Base-by-base conservation (phyloP, 2,797 vertebrate genomes). In the Lepus townsendii region DNA sequence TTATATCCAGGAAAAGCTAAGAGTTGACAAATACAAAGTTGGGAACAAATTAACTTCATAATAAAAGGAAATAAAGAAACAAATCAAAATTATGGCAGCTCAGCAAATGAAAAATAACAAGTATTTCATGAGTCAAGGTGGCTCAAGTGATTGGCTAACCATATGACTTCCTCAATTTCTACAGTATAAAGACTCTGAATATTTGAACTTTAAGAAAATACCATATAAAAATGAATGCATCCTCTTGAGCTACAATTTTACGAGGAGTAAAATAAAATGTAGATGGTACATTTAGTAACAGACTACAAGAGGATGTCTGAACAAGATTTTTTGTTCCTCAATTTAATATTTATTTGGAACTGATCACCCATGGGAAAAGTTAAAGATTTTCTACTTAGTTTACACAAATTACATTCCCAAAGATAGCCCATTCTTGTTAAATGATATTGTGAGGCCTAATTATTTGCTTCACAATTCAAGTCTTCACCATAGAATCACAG, bases 391-490 rank as follows among this genome's bases (percentile, higher is more conserved):
- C 92, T 84, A 90, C 66, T 85, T 38, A 88, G 86, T 82, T 87
- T 32, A 72, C 7, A 92, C 57, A 91, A 83, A 82, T 80, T 57
- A 72, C 62, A 76, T 54, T 68, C 83, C 65, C 68, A 92, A 38
- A 88, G 19, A n/a, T 57, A 76, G 22, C 22, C 38, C 12, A 72
- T 83, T 83, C 20, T 20, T 94, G 72, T 93, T 93, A 72, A 93
- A 73, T 97, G 88, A 94, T 88, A n/a, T n/a, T 94, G 69, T 90
- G 77, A 62, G 22, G 72, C 52, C 90, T 65, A 91, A 6, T 80
- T 82, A 94, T 96, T 97, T 95, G 47, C 47, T 95, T 95, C 90
- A 93, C 88, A 97, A 96, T 42, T 24, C 50, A 95, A 66, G 65
- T 89, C 26, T 65, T 50, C 22, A 83, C 73, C 80, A 75, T 20